phyloP scores from a whole-genome alignment of 2,797 vertebrate genomes.

The Sebastes nivosus region DNA sequence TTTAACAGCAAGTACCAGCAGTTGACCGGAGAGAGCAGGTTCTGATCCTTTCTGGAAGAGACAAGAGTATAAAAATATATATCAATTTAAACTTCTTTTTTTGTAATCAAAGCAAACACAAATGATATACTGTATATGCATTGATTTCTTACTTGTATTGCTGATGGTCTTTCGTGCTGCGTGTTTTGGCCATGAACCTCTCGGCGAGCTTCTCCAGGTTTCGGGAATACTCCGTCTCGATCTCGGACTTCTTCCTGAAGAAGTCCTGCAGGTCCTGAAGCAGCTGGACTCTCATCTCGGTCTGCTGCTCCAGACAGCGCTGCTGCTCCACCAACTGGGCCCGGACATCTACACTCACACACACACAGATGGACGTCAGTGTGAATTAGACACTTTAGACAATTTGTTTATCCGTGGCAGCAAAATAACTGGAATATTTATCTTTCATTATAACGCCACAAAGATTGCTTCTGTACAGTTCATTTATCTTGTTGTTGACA shows the following conservation, averaged over 20 bases:
- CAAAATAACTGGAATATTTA: background rate
- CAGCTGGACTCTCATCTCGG: conserved; percentile 97
- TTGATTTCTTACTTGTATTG: conserved; percentile 90
- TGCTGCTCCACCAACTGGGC: conserved; percentile 96
- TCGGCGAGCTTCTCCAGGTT: conserved; percentile 97
- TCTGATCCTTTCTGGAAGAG: conserved; percentile 93
- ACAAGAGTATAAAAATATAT: background rate
- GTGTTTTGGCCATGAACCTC: conserved; percentile 98
- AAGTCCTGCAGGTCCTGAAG: conserved; percentile 99
- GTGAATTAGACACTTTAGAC: background rate
- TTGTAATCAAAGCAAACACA: background rate
- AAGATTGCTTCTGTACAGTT: background rate
- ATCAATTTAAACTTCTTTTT: background rate
- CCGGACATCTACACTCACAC: conserved; percentile 86
- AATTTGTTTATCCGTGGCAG: background rate
- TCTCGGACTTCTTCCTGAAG: conserved; percentile 98
- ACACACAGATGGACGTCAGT: background rate
- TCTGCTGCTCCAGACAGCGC: conserved; percentile 98
- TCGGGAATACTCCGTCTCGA: conserved; percentile 96
- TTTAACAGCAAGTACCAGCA: conserved; percentile 99
- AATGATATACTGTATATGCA: fast-evolving
- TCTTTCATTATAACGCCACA: background rate
- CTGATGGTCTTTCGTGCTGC: conserved; percentile 98
- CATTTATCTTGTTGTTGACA: background rate
- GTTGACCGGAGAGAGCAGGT: conserved; percentile 96